Evolutionary conservation across 2,113 vertebrate species (phyloP).

Genomic region (Peromyscus maniculatus): DNA sequence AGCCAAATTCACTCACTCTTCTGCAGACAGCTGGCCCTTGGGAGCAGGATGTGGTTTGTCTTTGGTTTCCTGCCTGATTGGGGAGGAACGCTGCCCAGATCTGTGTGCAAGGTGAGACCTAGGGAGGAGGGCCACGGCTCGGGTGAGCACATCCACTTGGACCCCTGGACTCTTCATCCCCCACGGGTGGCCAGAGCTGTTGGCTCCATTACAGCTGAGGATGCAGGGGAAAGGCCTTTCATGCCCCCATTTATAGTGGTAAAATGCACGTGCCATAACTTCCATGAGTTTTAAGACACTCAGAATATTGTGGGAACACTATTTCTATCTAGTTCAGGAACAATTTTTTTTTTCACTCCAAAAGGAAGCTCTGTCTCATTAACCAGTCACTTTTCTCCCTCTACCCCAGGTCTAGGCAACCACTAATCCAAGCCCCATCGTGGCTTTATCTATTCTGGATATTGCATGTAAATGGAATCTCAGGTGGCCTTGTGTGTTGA

Average conservation of each 20-base stretch:
- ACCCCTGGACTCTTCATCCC: not conserved
- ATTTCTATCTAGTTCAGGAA: not conserved
- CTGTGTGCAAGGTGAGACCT: not conserved
- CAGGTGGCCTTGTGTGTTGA: not conserved
- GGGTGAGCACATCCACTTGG: no score
- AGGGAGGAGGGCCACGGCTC: not conserved
- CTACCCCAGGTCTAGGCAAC: not conserved
- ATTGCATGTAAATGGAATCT: not conserved
- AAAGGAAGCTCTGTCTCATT: not conserved
- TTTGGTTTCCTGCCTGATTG: not conserved
- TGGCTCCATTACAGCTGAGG: not conserved
- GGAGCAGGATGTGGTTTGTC: not conserved
- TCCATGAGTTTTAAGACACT: not conserved
- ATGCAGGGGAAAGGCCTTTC: not conserved
- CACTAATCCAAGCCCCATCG: not conserved
- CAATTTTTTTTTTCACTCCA: not conserved
- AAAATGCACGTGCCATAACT: not conserved
- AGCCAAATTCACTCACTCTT: not conserved
- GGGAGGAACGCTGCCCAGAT: not conserved
- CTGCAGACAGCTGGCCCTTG: not conserved
- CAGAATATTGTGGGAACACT: not conserved
- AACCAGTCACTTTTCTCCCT: not conserved
- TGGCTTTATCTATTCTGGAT: not conserved
- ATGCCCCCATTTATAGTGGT: not conserved
- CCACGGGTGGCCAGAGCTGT: rapidly evolving